These are phyloP conservation scores for Diaphora mendica DNA, from an alignment of 2,888 invertebrate species.

Conservation along the genomic window DNA sequence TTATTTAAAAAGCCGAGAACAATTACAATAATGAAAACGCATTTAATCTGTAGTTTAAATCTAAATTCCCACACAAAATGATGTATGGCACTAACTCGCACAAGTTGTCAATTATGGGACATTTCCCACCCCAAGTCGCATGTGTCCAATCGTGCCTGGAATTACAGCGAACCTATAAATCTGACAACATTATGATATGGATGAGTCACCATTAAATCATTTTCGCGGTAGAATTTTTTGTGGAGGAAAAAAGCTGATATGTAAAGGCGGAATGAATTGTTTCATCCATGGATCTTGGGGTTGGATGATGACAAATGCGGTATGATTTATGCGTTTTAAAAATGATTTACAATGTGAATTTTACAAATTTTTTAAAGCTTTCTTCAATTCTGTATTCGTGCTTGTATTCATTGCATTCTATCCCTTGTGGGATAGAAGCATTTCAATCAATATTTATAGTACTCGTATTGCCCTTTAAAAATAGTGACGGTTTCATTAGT, in stretches of 20 bases:
- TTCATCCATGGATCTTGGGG: not conserved
- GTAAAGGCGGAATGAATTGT: constrained; percentile 12
- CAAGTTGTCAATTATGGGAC: constrained; percentile 34
- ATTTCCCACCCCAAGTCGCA: constrained; percentile 37
- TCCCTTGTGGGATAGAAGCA: too few species aligned
- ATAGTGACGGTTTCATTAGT: not conserved
- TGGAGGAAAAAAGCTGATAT: constrained; percentile 20
- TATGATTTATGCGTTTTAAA: not conserved
- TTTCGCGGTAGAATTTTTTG: constrained; percentile 33
- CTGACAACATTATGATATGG: constrained; percentile 37
- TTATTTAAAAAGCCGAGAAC: too few species aligned
- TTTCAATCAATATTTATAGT: not conserved
- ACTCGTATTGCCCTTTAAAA: not conserved
- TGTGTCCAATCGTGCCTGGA: constrained; percentile 59
- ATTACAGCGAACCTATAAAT: constrained; percentile 55
- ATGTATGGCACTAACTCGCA: constrained; percentile 11
- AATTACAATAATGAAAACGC: not conserved
- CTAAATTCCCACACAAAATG: constrained; percentile 4
- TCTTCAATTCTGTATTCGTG: too few species aligned
- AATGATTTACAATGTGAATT: not conserved
- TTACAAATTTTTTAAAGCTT: not conserved
- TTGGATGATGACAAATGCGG: constrained; percentile 39
- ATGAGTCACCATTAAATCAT: constrained; percentile 57
- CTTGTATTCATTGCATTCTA: too few species aligned
- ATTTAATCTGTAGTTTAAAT: not conserved